A percentile compares a stretch with the other conserved stretches of the same genome.
phyloP scores from a whole-genome alignment of 2,888 invertebrate genomes.

The Scaptomyza caliginosa region DNA sequence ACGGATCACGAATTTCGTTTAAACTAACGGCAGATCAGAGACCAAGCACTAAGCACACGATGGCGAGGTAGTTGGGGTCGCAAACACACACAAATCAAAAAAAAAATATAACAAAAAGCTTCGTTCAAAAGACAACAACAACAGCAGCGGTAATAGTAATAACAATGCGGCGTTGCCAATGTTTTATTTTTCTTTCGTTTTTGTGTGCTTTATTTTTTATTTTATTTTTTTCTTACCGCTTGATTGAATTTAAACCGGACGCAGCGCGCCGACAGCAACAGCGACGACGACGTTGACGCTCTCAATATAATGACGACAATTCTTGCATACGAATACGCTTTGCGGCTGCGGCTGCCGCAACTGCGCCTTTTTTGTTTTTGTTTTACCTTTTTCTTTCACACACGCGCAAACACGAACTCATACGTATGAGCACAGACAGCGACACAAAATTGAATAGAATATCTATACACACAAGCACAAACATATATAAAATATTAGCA shows the following conservation, averaged over 20 bases:
- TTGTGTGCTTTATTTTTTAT: conserved; percentile 24
- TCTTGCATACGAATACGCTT: conserved; percentile 64
- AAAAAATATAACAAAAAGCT: not conserved
- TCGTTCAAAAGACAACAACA: conserved; percentile 15
- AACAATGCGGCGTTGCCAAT: conserved; percentile 49
- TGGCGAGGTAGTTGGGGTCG: conserved; percentile 20
- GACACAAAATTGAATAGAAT: conserved; percentile 47
- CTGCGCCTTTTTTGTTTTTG: conserved; percentile 51
- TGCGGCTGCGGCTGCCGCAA: conserved; percentile 46
- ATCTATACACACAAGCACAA: conserved; percentile 31
- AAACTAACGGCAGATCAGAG: conserved; percentile 27
- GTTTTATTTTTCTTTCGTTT: conserved; percentile 22
- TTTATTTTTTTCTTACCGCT: conserved; percentile 57
- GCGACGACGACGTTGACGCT: conserved; percentile 37
- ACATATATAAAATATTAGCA: conserved; percentile 61
- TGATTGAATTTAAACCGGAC: conserved; percentile 79
- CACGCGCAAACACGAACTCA: conserved; percentile 15
- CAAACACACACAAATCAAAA: not conserved
- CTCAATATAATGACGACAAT: conserved; percentile 55
- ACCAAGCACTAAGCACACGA: conserved; percentile 6
- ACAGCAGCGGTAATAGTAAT: conserved; percentile 25
- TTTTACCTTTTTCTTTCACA: conserved; percentile 60
- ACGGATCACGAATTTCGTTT: conserved; percentile 27
- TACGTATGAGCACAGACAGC: conserved; percentile 13
- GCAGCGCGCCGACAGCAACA: conserved; percentile 44